Evolutionary conservation across 92 coral and sea anemone species (phyloP), one percentile per base, ranked within the genome.

Genomic region (Epizoanthus scotinus): DNA sequence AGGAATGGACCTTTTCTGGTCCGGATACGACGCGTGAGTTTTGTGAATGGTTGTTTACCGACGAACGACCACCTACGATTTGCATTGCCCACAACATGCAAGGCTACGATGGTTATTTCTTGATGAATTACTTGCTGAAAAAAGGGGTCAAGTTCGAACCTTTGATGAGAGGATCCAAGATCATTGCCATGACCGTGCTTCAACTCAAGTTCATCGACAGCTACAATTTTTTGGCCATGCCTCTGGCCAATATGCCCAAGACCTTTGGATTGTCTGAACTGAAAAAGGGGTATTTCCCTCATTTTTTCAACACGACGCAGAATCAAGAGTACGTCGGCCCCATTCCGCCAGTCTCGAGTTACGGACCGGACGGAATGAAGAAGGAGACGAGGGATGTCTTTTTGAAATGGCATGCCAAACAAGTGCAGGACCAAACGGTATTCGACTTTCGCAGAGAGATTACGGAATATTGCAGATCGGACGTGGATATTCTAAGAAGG

Each of bases 241-340:
- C 52, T 19, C 63, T 82, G 58, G 63, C 66, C 0, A n/a, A 10
- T 34, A 47, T 82, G 9, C 85, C 85, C 2, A 79, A 79, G n/a
- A 79, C 84, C 27, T 79, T 79, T 42, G 84, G 84, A 0, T 18
- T 79, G 9, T n/a, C 42, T 6, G 84, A 79, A 66, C 27, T 64
- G 15, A 64, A 79, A 5, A 36, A 36, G 5, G 42, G 42, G 42
- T 36, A 36, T 36, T 36, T 36, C 42, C 42, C 42, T 36, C n/a
- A n/a, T n/a, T n/a, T n/a, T n/a, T n/a, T n/a, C n/a, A n/a, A n/a
- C n/a, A n/a, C n/a, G n/a, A n/a, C 20, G 14, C 75, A 63, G 8
- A 81, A 81, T 53, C 78, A 69, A 44, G 19, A 67, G 0, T 81
- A 81, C 56, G 57, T 81, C 0, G 85, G 85, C 6, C 67, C 78